Evolutionary conservation across 2,113 vertebrate genomes (phyloP), one percentile per base, ranked within the genome.

Genomic region (Hippotragus niger): DNA sequence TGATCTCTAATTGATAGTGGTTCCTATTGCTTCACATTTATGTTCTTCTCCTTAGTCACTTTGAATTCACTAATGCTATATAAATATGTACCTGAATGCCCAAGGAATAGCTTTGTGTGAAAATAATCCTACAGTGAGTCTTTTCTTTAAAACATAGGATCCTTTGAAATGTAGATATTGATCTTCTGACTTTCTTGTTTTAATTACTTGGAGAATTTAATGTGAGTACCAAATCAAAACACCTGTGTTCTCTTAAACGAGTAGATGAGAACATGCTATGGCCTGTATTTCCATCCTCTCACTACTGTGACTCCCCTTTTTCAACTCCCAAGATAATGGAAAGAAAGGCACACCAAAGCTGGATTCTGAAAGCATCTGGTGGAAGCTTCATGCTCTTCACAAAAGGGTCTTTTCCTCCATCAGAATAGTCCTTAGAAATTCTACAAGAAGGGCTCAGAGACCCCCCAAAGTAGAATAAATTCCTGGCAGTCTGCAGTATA

Each of bases 181-280:
- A 91, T 95, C 81, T 97, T 91, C 85, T 71, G 81, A 93, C 95
- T 93, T 93, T 93, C 76, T 47, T 33, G 8, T 85, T 85, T 97
- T 97, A 93, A 93, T 96, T 97, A 94, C 40, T 55, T 97, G 21
- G 25, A 84, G 50, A 85, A 92, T 90, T 83, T 53, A 91, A 74
- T 74, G 84, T 40, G 23, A 89, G 36, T 67, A 60, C 16, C 1
- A n/a, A 96, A 91, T 87, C 94, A 89, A 53, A 90, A 90, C 52
- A 36, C 7, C 23, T 53, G 40, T 16, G 6, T 81, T 91, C 94
- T 60, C 21, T 96, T 80, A 88, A 97, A 90, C 58, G 74, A 31
- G 3, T 11, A 87, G 47, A 50, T 16, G 57, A 86, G 6, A 33
- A 86, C 82, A 81, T 45, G 7, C 40, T n/a, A 25, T 50, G 36